Conservation (phyloP, 2,888 invertebrate genomes). For the Dyspetes luteomarginatus region DNA sequence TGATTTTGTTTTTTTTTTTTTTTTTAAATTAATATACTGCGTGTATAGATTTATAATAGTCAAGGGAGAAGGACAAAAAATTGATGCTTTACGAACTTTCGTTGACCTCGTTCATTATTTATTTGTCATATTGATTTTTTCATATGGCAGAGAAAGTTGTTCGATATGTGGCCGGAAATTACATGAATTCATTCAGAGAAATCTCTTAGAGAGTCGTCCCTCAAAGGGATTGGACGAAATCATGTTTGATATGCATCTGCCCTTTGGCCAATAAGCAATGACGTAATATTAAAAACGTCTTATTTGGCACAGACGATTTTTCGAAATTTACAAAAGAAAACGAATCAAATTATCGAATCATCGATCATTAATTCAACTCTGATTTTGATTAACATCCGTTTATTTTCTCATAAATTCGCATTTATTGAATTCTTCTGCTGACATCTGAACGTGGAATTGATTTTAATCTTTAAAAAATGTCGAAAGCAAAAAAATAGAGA, state of each 20-base stretch:
- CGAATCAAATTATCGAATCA: no score
- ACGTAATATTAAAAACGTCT: background rate
- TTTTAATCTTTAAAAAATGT: background rate
- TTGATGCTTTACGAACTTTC: no score
- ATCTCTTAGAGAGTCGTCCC: no score
- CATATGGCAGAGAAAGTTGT: slow-evolving; percentile 58
- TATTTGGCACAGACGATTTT: background rate
- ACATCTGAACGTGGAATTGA: background rate
- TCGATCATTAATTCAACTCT: no score
- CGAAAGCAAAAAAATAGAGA: background rate
- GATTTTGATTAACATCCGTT: no score
- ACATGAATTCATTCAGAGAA: slow-evolving; percentile 43
- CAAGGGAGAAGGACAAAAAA: no score
- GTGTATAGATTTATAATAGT: no score
- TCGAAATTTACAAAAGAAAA: background rate
- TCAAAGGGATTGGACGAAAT: slow-evolving; percentile 26
- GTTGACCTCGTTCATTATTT: no score
- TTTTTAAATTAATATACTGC: no score
- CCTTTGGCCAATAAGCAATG: background rate
- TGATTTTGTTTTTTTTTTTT: background rate
- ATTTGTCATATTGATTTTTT: background rate
- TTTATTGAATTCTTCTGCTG: no score
- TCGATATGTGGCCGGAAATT: slow-evolving; percentile 50
- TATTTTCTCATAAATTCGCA: no score
- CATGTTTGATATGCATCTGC: background rate